Evolutionary conservation across 2,113 vertebrate species (phyloP).

Genomic region (Mus musculus): GRCm39 chr15:93818501-93819000

Average conservation of each 20-base stretch:
- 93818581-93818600: constrained; percentile 50
- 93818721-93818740: not conserved
- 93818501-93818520: constrained; percentile 53
- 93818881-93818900: not conserved
- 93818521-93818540: constrained; percentile 54
- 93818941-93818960: not conserved
- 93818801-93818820: not conserved
- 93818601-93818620: constrained; percentile 42
- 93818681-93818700: constrained; percentile 27
- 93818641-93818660: constrained; percentile 45
- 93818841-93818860: constrained; percentile 22
- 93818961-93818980: not conserved
- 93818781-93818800: not conserved
- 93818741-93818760: not conserved
- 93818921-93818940: not conserved
- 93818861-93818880: constrained; percentile 40
- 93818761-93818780: not conserved
- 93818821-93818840: constrained; percentile 14
- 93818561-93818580: constrained; percentile 22
- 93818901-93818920: constrained; percentile 2
- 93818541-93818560: constrained; percentile 52
- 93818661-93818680: not conserved
- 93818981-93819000: not conserved
- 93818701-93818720: constrained; percentile 2
- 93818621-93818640: constrained; percentile 39